These are phyloP conservation scores for Chascanopsetta lugubris DNA, from an alignment of 2,113 vertebrate genomes.

Conservation along the genomic window DNA sequence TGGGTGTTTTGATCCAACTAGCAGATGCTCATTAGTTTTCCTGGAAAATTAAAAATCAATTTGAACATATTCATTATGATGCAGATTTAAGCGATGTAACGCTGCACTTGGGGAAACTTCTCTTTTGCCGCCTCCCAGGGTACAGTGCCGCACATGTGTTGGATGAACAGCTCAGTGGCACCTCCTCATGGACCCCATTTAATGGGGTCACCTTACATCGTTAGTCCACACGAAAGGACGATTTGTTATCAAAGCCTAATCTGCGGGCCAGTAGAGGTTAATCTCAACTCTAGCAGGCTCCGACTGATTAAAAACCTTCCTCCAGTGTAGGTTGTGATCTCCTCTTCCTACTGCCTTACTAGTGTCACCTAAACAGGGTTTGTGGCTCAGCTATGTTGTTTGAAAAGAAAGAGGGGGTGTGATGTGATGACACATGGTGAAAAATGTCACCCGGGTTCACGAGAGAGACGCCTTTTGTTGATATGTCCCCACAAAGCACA, in stretches of 20 bases:
- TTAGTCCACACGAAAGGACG: conserved; percentile 51
- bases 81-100: conserved; percentile 12
- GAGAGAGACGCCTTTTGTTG: conserved; percentile 36
- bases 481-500: conserved; percentile 31
- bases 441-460: conserved; percentile 12
- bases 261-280: conserved; percentile 24
- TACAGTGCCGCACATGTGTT: background rate
- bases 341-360: conserved; percentile 4
- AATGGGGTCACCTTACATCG: conserved; percentile 21
- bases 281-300: conserved; percentile 11
- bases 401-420: conserved; percentile 14
- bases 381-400: conserved; percentile 4
- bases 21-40: conserved; percentile 27
- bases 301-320: conserved; percentile 10
- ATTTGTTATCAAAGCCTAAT: conserved; percentile 50
- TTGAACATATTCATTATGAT: background rate
- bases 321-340: background rate
- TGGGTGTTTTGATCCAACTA: conserved; percentile 30
- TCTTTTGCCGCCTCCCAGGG: background rate
- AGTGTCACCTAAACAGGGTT: conserved; percentile 18
- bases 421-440: conserved; percentile 55
- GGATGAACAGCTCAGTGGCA: conserved; percentile 16
- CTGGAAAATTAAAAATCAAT: conserved; percentile 27
- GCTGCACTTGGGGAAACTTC: conserved; percentile 1
- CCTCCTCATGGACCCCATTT: conserved; percentile 15